These are phyloP conservation scores for Ochropleura plecta DNA, from an alignment of 2,888 invertebrate genomes.

Conservation along the genomic window DNA sequence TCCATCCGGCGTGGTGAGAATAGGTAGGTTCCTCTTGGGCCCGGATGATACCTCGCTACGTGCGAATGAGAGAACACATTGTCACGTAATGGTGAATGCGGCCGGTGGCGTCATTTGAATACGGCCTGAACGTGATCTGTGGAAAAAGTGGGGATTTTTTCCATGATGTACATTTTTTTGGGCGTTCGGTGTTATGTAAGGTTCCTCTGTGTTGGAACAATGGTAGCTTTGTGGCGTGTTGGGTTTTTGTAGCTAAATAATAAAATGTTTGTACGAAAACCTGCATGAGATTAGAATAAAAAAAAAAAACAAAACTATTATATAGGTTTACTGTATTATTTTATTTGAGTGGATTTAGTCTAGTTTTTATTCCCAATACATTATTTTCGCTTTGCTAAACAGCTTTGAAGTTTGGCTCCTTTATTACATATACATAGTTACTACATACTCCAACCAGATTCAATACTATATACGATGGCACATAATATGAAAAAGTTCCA, in stretches of 20 bases:
- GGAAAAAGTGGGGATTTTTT: constrained; percentile 46
- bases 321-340: not conserved
- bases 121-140: constrained; percentile 52
- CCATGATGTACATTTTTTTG: constrained; percentile 15
- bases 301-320: not conserved
- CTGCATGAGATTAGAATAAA: not conserved
- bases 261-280: not conserved
- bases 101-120: constrained; percentile 56
- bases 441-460: not conserved
- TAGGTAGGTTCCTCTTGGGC: constrained; percentile 56
- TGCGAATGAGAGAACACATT: constrained; percentile 54
- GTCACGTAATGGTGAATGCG: constrained; percentile 61
- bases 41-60: constrained; percentile 58
- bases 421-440: not conserved
- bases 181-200: not conserved
- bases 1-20: constrained; percentile 68
- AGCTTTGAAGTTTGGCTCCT: constrained; percentile 3
- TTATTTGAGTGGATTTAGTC: not conserved
- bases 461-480: not conserved
- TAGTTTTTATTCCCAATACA: not conserved
- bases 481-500: not conserved
- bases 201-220: not conserved
- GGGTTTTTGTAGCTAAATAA: not conserved
- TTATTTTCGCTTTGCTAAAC: constrained; percentile 20
- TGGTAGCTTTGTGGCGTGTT: not conserved